Evolutionary conservation across 2,797 vertebrate species (phyloP).

Genomic region (Sebastes paucispinis): DNA sequence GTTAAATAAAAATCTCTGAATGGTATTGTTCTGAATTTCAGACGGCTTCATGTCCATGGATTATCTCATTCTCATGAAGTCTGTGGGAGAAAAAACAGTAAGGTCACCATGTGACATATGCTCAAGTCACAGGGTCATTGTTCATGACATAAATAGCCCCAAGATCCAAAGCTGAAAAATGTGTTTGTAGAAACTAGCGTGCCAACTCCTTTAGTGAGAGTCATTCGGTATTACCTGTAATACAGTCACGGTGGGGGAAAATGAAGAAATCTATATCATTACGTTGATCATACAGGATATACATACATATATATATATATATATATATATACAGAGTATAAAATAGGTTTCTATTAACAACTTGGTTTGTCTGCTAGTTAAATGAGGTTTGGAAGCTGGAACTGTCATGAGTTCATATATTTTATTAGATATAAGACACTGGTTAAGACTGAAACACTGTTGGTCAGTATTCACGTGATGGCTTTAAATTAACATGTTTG

Average conservation of each 20-base stretch:
- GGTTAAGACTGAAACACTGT: slow-evolving; percentile 60
- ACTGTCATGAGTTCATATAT: slow-evolving; percentile 5
- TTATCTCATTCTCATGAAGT: background rate
- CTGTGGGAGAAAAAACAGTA: background rate
- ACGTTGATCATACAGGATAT: background rate
- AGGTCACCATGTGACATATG: slow-evolving; percentile 3
- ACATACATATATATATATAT: no score
- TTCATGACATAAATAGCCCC: background rate
- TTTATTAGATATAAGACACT: slow-evolving; percentile 72
- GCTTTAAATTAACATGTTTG: slow-evolving; percentile 49
- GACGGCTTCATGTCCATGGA: background rate
- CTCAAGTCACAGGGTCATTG: slow-evolving; percentile 19
- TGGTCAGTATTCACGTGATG: slow-evolving; percentile 51
- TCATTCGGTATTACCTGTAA: background rate
- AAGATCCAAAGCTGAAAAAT: background rate
- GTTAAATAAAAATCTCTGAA: background rate
- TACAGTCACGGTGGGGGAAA: background rate
- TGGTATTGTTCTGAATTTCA: background rate
- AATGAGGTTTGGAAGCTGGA: background rate
- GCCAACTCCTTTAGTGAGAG: background rate
- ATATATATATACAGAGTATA: background rate
- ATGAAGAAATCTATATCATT: background rate
- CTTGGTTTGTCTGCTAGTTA: background rate
- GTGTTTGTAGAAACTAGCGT: background rate
- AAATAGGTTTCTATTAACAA: background rate